These are phyloP conservation scores for Corynorhinus townsendii DNA, from an alignment of 2,113 vertebrate species.

Conservation along the genomic window DNA sequence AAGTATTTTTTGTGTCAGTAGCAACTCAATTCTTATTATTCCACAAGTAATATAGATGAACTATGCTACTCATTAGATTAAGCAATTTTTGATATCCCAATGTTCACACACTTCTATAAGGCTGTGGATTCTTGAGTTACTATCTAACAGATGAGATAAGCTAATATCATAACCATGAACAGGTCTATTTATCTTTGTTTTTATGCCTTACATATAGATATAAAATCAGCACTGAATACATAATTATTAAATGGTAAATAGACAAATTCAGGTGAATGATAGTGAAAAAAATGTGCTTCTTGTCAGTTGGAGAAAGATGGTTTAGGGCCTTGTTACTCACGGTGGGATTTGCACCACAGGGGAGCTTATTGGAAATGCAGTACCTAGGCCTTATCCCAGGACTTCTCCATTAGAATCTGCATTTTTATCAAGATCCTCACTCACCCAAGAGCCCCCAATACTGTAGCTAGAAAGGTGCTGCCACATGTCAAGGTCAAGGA, in stretches of 20 bases:
- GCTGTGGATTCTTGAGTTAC: not conserved
- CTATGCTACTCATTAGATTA: not conserved
- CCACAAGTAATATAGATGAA: not conserved
- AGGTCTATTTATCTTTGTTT: not conserved
- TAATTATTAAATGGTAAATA: not conserved
- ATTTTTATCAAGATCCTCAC: not conserved
- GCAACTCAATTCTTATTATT: not conserved
- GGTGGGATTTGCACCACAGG: not conserved
- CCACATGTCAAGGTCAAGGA: not conserved
- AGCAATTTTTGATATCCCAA: not conserved
- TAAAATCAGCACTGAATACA: not conserved
- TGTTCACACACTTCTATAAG: not conserved
- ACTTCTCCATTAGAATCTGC: not conserved
- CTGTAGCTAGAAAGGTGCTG: not conserved
- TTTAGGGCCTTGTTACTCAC: not conserved
- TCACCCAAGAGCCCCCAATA: not conserved
- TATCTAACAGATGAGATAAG: not conserved
- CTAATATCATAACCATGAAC: not conserved
- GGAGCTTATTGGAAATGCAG: not conserved
- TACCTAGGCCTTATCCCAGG: not conserved
- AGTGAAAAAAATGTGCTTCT: not conserved
- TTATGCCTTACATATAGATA: not conserved
- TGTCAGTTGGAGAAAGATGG: not conserved
- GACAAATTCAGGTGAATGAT: not conserved
- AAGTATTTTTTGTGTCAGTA: not conserved